A percentile compares a stretch with the other conserved stretches of the same genome.
phyloP scores from a whole-genome alignment of 1,140 invertebrate species.

The Aphelinus certus region DNA sequence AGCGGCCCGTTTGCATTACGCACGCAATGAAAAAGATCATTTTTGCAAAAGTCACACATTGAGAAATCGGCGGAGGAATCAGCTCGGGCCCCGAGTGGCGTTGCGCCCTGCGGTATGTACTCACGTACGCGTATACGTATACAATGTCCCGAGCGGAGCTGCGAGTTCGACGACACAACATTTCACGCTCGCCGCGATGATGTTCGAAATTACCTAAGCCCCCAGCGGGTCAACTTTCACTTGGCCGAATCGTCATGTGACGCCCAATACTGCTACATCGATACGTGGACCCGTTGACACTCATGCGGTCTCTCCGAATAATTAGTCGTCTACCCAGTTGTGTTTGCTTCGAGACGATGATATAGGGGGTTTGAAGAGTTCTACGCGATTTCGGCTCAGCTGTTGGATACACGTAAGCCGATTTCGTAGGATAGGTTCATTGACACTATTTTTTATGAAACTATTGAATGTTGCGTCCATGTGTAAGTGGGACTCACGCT shows the following conservation, averaged over 20 bases:
- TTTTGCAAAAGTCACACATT: not conserved
- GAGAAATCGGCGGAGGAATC: not conserved
- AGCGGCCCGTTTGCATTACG: too few species aligned
- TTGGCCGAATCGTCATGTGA: not conserved
- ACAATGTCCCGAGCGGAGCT: too few species aligned
- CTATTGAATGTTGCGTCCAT: not conserved
- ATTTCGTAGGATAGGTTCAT: not conserved
- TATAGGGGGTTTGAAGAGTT: too few species aligned
- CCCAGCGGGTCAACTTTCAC: constrained; percentile 5
- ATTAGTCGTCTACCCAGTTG: too few species aligned
- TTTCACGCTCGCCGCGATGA: not conserved
- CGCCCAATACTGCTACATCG: too few species aligned
- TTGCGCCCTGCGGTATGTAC: too few species aligned
- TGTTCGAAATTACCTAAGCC: constrained; percentile 22
- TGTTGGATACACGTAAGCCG: too few species aligned
- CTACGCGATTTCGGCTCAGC: too few species aligned
- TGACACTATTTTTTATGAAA: not conserved
- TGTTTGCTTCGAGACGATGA: too few species aligned
- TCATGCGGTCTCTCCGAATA: too few species aligned
- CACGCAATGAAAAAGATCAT: not conserved
- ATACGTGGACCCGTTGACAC: too few species aligned
- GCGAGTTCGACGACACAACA: constrained; percentile 8
- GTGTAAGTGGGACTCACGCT: constrained; percentile 13
- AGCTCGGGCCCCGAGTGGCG: not conserved
- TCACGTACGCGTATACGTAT: too few species aligned